A percentile compares a stretch with the other conserved stretches of the same genome.
These are phyloP conservation scores for Gadopsis marmoratus DNA, from an alignment of 2,797 vertebrate genomes.

Conservation along the genomic window DNA sequence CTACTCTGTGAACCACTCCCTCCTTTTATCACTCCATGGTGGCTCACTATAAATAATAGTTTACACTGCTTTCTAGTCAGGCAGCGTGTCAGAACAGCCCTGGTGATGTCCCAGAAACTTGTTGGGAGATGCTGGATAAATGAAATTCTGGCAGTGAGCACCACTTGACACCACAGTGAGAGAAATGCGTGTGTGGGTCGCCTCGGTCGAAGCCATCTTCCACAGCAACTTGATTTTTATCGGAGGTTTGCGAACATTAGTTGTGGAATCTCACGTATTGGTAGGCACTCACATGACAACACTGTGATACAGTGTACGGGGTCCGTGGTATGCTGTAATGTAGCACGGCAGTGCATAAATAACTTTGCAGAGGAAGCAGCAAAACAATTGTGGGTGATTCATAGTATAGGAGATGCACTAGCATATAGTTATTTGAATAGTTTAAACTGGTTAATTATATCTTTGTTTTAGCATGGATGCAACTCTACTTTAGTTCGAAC, in stretches of 20 bases:
- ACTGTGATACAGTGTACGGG: constrained; percentile 34
- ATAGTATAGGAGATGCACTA: not conserved
- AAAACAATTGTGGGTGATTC: constrained; percentile 29
- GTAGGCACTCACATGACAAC: constrained; percentile 48
- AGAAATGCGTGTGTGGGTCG: constrained; percentile 36
- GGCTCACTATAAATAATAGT: constrained; percentile 69
- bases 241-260: constrained; percentile 62
- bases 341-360: constrained; percentile 55
- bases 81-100: constrained; percentile 41
- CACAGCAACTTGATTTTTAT: constrained; percentile 62
- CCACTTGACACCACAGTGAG: constrained; percentile 60
- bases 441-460: constrained; percentile 1
- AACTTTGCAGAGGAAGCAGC: constrained; percentile 48
- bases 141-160: constrained; percentile 34
- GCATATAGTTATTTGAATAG: not conserved
- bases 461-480: not conserved
- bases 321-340: constrained; percentile 53
- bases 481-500: not conserved
- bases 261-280: constrained; percentile 69
- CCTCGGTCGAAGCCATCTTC: constrained; percentile 33
- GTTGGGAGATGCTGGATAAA: constrained; percentile 40
- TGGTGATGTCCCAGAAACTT: constrained; percentile 40
- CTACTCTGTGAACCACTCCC: constrained; percentile 52
- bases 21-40: constrained; percentile 33
- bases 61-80: constrained; percentile 58